These are phyloP conservation scores for Takifugu flavidus DNA, from an alignment of 2,113 vertebrate genomes.

Conservation along the genomic window DNA sequence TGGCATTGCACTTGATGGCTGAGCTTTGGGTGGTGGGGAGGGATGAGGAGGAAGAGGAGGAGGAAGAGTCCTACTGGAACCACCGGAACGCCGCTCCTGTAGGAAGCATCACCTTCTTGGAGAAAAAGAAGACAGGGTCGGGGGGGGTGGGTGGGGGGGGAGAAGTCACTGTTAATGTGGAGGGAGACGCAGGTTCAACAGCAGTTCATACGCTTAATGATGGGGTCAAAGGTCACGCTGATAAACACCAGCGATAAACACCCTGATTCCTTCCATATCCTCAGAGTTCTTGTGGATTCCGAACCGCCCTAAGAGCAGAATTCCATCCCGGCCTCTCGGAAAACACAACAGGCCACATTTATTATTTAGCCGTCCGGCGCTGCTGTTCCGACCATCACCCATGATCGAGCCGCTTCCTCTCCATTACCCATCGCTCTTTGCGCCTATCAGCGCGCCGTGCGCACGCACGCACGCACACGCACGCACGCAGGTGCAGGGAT, in stretches of 20 bases:
- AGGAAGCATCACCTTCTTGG: conserved; percentile 99
- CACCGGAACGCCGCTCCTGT: conserved; percentile 97
- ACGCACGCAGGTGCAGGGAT: conserved; percentile 57
- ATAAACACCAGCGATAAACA: too few relatives aligned
- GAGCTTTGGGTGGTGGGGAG: conserved; percentile 87
- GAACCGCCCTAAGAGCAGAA: conserved; percentile 55
- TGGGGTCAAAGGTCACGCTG: too few relatives aligned
- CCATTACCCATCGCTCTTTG: conserved; percentile 21
- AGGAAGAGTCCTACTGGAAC: conserved; percentile 93
- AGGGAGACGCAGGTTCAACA: too few relatives aligned
- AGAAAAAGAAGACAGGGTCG: conserved; percentile 76
- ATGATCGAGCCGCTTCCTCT: conserved; percentile 44
- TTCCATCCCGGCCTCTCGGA: conserved; percentile 66
- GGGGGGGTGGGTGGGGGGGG: conserved; percentile 4
- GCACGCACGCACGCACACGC: conserved; percentile 44
- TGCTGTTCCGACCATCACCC: conserved; percentile 62
- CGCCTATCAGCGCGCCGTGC: conserved; percentile 48
- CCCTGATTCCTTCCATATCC: too few relatives aligned
- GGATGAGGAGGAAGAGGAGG: conserved; percentile 56
- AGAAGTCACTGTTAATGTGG: conserved; percentile 35
- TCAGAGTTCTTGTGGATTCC: conserved; percentile 27
- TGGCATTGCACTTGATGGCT: conserved; percentile 98
- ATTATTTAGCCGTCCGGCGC: conserved; percentile 78
- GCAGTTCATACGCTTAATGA: too few relatives aligned
- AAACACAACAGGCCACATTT: conserved; percentile 77